Evolutionary conservation across 2,113 vertebrate genomes (phyloP), one percentile per base, ranked within the genome.

Genomic region (Antechinus flavipes): DNA sequence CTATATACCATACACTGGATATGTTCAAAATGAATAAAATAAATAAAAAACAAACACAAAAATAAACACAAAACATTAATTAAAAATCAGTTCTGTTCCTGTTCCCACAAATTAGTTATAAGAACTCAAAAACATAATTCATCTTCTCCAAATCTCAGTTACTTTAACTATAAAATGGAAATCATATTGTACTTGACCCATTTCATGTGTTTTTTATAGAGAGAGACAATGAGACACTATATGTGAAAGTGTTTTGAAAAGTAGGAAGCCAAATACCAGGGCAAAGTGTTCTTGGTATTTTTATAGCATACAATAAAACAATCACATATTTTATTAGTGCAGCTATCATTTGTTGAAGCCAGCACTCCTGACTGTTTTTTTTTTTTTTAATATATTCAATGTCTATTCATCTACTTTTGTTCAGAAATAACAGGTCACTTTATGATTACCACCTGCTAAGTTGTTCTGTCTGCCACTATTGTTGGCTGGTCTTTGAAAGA

Each of bases 361-460:
- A 12, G 92, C 25, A 10, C 23, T 9, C 49, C 93, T 23, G 26
- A 0, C 2, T 35, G 55, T 24, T 90, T 58, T 91, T 47, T 58
- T 91, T 47, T 1, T 3, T n/a, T 42, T 42, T 42, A 52, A 52
- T 52, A 22, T 76, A 11, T 53, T 47, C 47, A 10, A 27, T 23
- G 3, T 22, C 61, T 94, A 12, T 56, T 91, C 30, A 93, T 6
- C 19, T 84, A 0, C n/a, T 22, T 94, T 90, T 84, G 9, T 56
- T 95, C 93, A 95, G 58, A 89, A 94, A 22, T 25, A 54, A 1
- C 8, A 9, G 68, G 93, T 49, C 84, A 93, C 2, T 94, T 11
- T 91, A 91, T 94, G 26, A 93, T 93, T 53, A 91, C 35, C 94
- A 95, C 14, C 10, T 24, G 30, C 19, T 27, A 19, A 49, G 2